Evolutionary conservation across 2,113 vertebrate species (phyloP).

Genomic region (Mustelus asterias): DNA sequence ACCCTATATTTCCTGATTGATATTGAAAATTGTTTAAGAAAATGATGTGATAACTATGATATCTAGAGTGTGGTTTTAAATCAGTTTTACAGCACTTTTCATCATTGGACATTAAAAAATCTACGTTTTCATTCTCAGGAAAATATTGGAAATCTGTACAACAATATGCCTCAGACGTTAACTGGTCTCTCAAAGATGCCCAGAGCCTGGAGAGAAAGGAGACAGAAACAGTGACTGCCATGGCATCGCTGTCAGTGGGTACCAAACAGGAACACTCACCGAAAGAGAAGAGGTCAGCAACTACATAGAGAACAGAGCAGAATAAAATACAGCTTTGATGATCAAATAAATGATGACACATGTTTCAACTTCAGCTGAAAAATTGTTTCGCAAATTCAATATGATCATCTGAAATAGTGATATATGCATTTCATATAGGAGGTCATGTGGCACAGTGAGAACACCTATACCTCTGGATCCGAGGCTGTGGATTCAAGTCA

Average conservation of each 20-base stretch:
- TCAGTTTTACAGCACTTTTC: background rate
- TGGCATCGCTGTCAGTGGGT: slow-evolving; percentile 67
- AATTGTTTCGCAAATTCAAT: background rate
- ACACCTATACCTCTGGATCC: no score
- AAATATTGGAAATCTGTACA: slow-evolving; percentile 69
- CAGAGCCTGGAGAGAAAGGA: slow-evolving; percentile 62
- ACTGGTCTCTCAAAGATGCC: slow-evolving; percentile 56
- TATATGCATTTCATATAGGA: background rate
- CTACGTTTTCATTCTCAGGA: slow-evolving; percentile 55
- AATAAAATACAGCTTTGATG: background rate
- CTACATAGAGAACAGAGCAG: background rate
- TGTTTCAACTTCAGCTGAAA: background rate
- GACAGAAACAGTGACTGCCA: slow-evolving; percentile 59
- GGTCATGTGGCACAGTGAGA: no score
- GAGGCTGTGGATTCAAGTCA: no score
- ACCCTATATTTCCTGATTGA: background rate
- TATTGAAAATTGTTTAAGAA: background rate
- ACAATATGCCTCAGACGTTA: slow-evolving; percentile 52
- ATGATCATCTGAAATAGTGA: background rate
- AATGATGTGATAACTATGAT: background rate
- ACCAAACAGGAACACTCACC: slow-evolving; percentile 55
- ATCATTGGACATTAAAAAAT: background rate
- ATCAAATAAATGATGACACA: background rate
- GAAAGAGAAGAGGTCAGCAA: slow-evolving; percentile 58
- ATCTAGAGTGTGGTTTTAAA: background rate